Conservation (phyloP, 2,888 invertebrate genomes). For the Pseudococcus longispinus region DNA sequence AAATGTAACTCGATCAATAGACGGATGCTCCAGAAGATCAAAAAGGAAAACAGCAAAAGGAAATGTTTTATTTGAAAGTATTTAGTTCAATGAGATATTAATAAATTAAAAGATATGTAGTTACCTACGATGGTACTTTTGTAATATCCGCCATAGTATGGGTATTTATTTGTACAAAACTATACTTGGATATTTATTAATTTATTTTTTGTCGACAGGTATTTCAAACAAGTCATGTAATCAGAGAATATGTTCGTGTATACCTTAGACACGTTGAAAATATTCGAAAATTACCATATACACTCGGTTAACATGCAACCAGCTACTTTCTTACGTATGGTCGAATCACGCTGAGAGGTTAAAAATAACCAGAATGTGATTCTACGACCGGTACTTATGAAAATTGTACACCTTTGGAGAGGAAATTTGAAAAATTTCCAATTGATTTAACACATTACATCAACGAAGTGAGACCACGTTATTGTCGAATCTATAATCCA, state of each 20-base stretch:
- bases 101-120: neutral
- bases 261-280: neutral
- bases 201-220: neutral
- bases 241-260: neutral
- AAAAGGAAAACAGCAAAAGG: neutral
- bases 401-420: neutral
- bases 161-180: too few species aligned
- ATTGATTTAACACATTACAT: slow-evolving; percentile 11
- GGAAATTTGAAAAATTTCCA: slow-evolving; percentile 10
- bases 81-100: neutral
- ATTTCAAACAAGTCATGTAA: neutral
- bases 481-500: slow-evolving; percentile 6
- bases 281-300: neutral
- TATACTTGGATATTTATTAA: too few species aligned
- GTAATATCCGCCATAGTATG: neutral
- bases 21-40: neutral
- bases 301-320: neutral
- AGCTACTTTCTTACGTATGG: neutral
- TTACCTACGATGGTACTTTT: neutral
- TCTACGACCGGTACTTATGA: neutral
- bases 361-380: neutral
- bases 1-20: neutral
- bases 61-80: neutral
- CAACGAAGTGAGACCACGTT: slow-evolving; percentile 10
- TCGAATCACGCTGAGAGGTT: neutral